Evolutionary conservation across 64 coral and sea anemone species (phyloP), one percentile per base, ranked within the genome.

Genomic region (Acropora tenuis): DNA sequence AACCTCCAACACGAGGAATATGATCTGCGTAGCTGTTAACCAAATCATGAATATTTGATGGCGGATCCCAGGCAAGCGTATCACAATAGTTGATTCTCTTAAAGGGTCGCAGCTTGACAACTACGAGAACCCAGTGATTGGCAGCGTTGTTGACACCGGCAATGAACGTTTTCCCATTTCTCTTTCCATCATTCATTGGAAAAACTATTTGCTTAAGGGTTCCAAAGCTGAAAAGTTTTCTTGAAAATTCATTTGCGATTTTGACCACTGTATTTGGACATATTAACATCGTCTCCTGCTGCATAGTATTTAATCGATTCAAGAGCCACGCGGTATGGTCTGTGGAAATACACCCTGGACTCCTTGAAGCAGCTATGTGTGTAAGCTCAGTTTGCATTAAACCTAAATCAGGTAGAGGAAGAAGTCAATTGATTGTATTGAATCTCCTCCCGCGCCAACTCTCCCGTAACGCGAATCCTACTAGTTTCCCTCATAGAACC

Each of bases 111-210:
- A 85, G 59, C 59, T 85, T 61, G 13, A 85, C 82, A 69, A 85
- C 82, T 17, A 85, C 69, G 11, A 69, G 69, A 47, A 85, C 82
- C 82, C 82, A 85, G 82, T 85, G 82, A 71, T 85, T 85, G 41
- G 59, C 82, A 16, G 60, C 40, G 6, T 85, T 63, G 42, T 71
- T 48, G 17, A 68, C 63, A 61, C 30, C 0, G 41, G 55, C 82
- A 58, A 85, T 69, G 69, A 68, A 85, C 17, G 82, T 67, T 40
- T 63, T 16, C 16, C 87, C 73, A 78, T 89, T 78, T 66, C 10
- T 55, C 10, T 55, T 89, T 41, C 87, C 87, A 63, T 78, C 87
- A 77, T 89, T 89, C 11, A 77, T 10, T 1, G 41, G 3, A 6
- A 89, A 89, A 11, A 63, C 87, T 8, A 89, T 47, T 41, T 60